Base-by-base conservation (phyloP, 1,140 invertebrate species). In the Drosophila novamexicana region DNA sequence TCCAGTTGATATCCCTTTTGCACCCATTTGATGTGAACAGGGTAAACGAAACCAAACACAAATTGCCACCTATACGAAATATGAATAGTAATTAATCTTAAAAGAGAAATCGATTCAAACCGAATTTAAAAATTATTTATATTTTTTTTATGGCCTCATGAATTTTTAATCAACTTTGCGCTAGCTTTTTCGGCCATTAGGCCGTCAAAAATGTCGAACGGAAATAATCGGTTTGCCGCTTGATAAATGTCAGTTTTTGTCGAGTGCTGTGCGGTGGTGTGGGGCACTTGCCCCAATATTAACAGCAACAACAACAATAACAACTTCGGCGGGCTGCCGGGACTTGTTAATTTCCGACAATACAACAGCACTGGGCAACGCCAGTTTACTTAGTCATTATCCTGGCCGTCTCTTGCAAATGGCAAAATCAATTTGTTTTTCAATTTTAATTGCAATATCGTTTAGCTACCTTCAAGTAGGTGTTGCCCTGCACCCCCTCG, bases 361-460 rank as follows among this genome's bases (percentile, higher is more conserved):
- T 74, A 54, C 12, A 14, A 37, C 14, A n/a, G 18, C 18, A n/a
- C 18, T 12, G 42, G 39, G 56, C 22, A 40, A 42, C 45, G 16
- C 44, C 40, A 36, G 57, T 75, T 82, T 68, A 57, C 75, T 76
- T 57, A 66, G 65, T 66, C 59, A 75, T 77, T 79, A 83, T 79
- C 57, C 42, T 34, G 71, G 47, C 45, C 57, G 66, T 58, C 53
- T 64, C 37, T 37, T 63, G 58, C 67, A 79, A 83, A 76, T 84
- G 54, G 67, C 68, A 79, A 79, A 82, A 83, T 79, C 69, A 78
- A 81, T 66, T 81, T 69, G 58, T 59, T 36, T 69, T 67, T 50
- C 61, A 66, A 53, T 72, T 83, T 82, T 88, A 88, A 82, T 88
- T 88, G 79, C 65, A 79, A 67, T 82, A 70, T 86, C 75, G 68